These are phyloP conservation scores for Ovis canadensis DNA, from an alignment of 2,113 vertebrate genomes.

Conservation along the genomic window DNA sequence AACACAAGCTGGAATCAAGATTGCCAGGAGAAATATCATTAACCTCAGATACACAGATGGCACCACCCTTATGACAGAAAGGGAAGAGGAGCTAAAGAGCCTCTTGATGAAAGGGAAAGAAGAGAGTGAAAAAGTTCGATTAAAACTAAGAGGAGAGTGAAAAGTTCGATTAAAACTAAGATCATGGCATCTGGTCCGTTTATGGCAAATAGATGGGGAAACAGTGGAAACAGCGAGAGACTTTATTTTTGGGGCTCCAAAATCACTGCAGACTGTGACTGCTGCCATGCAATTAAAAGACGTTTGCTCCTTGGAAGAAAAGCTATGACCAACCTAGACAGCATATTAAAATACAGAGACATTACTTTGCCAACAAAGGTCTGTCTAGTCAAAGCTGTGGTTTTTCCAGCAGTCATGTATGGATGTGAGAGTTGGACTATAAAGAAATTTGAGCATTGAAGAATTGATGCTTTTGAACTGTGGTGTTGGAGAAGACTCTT, in stretches of 20 bases:
- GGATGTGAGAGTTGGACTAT: not conserved
- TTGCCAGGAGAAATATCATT: not conserved
- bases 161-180: not conserved
- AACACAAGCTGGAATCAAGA: not conserved
- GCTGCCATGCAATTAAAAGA: not conserved
- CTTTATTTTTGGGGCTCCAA: not conserved
- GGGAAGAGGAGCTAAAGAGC: not conserved
- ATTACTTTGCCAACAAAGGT: not conserved
- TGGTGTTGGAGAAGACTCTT: not conserved
- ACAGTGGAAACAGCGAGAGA: not conserved
- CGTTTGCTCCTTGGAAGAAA: not conserved
- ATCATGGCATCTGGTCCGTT: not conserved
- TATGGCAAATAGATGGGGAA: not conserved
- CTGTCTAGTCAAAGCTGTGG: not conserved
- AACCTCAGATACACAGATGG: not conserved
- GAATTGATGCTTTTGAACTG: not conserved
- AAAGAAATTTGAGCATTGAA: not conserved
- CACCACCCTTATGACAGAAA: not conserved
- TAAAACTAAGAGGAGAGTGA: not conserved
- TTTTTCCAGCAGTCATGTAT: not conserved
- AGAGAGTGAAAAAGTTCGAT: not conserved
- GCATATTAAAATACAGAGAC: not conserved
- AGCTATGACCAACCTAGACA: not conserved
- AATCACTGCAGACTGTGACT: not conserved
- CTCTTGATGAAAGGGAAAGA: not conserved